Base-by-base conservation (phyloP, 2,888 invertebrate genomes). In the Chesias legatella region DNA sequence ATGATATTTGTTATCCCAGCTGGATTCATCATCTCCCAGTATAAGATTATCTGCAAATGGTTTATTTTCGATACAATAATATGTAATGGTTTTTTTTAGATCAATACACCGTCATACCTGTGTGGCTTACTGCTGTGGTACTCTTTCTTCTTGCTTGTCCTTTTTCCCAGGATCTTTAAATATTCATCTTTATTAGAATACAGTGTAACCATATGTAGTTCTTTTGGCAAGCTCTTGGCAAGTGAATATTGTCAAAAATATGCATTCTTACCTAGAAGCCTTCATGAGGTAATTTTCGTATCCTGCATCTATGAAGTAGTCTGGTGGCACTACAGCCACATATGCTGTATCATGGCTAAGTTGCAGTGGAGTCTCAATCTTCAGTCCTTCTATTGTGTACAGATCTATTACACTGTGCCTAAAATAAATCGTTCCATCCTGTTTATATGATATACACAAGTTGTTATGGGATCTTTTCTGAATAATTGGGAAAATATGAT, bases 111-210 rank as follows among this genome's bases (percentile, higher is more conserved):
- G n/a, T 8, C n/a, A 29, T 30, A 61, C 67, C 64, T 58, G 47
- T 10, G 37, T 47, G 46, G 7, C n/a, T 9, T 9, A 22, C 27
- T 29, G 27, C 33, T 23, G 13, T 17, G 23, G 31, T 48, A 27
- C 43, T 55, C 5, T 34, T 35, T 56, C 46, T 62, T 47, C 63
- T 76, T 13, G 61, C 54, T 52, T 71, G 67, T 6, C 84, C 66
- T 46, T 75, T 84, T 55, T 84, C 82, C 65, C 79, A 71, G 17
- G 85, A 85, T 53, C 85, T 84, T 46, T 23, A 59, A 65, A 55
- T 2, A 20, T n/a, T n/a, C n/a, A n/a, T n/a, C n/a, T n/a, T n/a
- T n/a, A n/a, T n/a, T n/a, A n/a, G n/a, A n/a, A n/a, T n/a, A n/a
- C n/a, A n/a, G n/a, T n/a, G n/a, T n/a, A n/a, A n/a, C n/a, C n/a